Evolutionary conservation across 2,888 invertebrate genomes (phyloP), one percentile per base, ranked within the genome.

Genomic region (Syritta pipiens): DNA sequence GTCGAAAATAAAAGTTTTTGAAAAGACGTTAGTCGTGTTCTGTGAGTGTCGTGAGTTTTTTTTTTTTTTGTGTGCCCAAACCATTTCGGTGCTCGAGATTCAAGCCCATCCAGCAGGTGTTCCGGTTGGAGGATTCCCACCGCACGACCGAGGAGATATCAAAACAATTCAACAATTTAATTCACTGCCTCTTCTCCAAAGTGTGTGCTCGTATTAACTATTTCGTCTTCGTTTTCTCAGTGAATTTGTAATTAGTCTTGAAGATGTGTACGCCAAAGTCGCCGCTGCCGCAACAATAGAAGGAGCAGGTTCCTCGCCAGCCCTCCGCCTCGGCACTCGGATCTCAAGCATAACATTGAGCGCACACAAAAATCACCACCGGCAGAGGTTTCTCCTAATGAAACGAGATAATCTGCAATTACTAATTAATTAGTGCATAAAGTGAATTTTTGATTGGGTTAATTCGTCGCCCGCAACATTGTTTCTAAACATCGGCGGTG

Each of bases 381-480:
- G 19, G 19, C 6, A 55, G 60, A 74, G 62, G 60, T 79, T 79
- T 79, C 79, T 79, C 67, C 35, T 30, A 57, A 68, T 74, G 60
- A 57, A 74, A 30, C 35, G 57, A 60, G 67, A 49, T 60, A 79
- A 79, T 74, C 67, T 26, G 49, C 74, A 62, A 79, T 72, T 74
- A 79, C 55, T 28, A 37, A 68, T 79, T 79, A 79, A 79, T 74
- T 79, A 68, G 79, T 79, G 79, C 79, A 79, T 74, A 79, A 67
- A 79, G 60, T 48, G 55, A 57, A 26, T 55, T 53, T 44, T 51
- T 51, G 19, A 59, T 26, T 60, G 46, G 20, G 7, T 48, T 35
- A 32, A 65, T 46, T 57, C 35, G 35, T 24, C 35, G 20, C 20
- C 48, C 12, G 67, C 74, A 79, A 74, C 79, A 74, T 79, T 79